Percentiles rank a stretch among this genome's conserved stretches.
These are phyloP conservation scores for Patella depressa DNA, from an alignment of 2,888 invertebrate genomes.

Conservation along the genomic window DNA sequence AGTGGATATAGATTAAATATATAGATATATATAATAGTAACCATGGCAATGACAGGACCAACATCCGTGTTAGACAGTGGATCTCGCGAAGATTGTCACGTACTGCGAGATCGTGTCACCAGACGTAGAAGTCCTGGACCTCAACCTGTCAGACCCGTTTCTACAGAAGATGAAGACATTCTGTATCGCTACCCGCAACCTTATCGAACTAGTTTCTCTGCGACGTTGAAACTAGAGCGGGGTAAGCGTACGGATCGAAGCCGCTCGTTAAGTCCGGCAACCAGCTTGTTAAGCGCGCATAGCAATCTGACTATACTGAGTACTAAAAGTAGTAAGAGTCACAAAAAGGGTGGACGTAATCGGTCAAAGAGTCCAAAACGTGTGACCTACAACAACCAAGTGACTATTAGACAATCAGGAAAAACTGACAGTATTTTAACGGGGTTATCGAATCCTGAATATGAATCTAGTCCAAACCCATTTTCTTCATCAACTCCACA, in stretches of 20 bases:
- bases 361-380: constrained; percentile 59
- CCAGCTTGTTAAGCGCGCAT: constrained; percentile 47
- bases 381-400: constrained; percentile 60
- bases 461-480: constrained; percentile 28
- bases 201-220: constrained; percentile 66
- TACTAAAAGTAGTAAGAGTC: constrained; percentile 11
- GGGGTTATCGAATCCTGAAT: constrained; percentile 47
- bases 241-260: constrained; percentile 49
- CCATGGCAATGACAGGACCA: constrained; percentile 58
- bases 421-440: constrained; percentile 45
- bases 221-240: constrained; percentile 55
- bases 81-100: constrained; percentile 30
- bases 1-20: background rate
- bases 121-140: constrained; percentile 49
- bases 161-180: constrained; percentile 41
- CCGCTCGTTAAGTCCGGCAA: constrained; percentile 55
- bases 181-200: constrained; percentile 58
- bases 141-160: constrained; percentile 24
- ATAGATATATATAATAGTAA: background rate
- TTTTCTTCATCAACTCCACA: constrained; percentile 11
- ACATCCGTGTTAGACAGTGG: constrained; percentile 59
- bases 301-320: constrained; percentile 24
- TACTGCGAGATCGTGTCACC: constrained; percentile 55
- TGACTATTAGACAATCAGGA: constrained; percentile 58
- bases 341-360: constrained; percentile 22